Conservation (phyloP, 2,113 vertebrate genomes). For the Myocastor coypus region DNA sequence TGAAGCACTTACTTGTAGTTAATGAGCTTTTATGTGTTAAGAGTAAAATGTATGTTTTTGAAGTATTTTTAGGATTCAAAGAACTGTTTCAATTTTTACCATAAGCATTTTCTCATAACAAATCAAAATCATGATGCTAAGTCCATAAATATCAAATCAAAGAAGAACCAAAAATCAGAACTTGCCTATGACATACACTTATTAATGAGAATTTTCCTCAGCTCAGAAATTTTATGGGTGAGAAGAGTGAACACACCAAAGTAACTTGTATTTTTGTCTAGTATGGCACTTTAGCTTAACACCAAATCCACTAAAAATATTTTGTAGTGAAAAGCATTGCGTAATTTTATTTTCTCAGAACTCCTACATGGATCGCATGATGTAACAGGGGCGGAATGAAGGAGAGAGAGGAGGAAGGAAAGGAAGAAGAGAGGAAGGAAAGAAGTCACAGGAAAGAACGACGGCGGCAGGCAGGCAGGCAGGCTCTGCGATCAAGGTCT, state of each 20-base stretch:
- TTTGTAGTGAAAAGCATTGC: slow-evolving; percentile 3
- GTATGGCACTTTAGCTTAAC: neutral
- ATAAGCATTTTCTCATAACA: neutral
- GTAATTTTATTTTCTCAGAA: neutral
- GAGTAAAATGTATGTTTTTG: neutral
- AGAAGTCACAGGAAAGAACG: neutral
- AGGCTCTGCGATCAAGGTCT: neutral
- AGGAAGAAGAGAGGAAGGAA: neutral
- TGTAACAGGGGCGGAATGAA: neutral
- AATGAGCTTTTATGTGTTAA: slow-evolving; percentile 12
- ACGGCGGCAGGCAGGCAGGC: neutral
- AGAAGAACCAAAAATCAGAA: neutral
- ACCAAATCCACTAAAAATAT: neutral
- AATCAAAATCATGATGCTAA: neutral
- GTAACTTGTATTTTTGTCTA: neutral
- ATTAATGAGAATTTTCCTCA: neutral
- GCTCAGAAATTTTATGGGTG: neutral
- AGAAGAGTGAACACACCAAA: neutral
- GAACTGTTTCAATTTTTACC: neutral
- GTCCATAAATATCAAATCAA: neutral
- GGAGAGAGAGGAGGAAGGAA: neutral
- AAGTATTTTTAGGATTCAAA: slow-evolving; percentile 1
- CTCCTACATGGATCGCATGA: neutral
- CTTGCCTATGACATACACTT: neutral
- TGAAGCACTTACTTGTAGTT: neutral